phyloP scores from a whole-genome alignment of 2,797 vertebrate genomes.

The Trematomus bernacchii region DNA sequence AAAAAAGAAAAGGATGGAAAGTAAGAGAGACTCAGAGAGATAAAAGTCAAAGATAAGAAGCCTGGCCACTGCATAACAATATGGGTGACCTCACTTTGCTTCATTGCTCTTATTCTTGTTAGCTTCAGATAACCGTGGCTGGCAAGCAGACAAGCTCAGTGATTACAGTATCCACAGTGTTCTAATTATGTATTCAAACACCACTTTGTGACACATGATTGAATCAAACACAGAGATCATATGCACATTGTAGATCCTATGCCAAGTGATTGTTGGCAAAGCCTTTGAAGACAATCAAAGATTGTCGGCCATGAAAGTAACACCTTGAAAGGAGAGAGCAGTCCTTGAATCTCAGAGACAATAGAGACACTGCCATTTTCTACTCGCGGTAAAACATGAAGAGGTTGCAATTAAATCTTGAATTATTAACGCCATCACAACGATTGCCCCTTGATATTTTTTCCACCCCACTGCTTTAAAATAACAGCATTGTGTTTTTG shows the following conservation, averaged over 20 bases:
- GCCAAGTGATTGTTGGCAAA: constrained; percentile 59
- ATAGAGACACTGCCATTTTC: constrained; percentile 42
- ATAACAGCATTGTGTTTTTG: constrained; percentile 18
- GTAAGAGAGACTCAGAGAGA: constrained; percentile 77
- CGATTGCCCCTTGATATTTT: constrained; percentile 48
- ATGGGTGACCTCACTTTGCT: constrained; percentile 79
- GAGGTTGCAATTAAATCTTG: constrained; percentile 61
- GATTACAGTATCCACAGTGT: constrained; percentile 60
- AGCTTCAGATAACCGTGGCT: constrained; percentile 57
- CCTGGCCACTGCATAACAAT: constrained; percentile 82
- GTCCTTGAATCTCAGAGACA: constrained; percentile 60
- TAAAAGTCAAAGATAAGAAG: constrained; percentile 79
- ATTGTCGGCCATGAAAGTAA: constrained; percentile 58
- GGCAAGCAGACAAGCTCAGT: constrained; percentile 42
- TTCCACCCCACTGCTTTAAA: constrained; percentile 41
- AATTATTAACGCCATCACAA: constrained; percentile 63
- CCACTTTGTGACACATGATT: constrained; percentile 62
- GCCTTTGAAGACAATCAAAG: constrained; percentile 74
- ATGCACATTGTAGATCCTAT: constrained; percentile 46
- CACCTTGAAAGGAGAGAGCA: constrained; percentile 58
- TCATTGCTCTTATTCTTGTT: constrained; percentile 72
- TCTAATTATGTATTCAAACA: constrained; percentile 70
- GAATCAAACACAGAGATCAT: constrained; percentile 66
- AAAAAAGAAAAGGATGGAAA: constrained; percentile 60
- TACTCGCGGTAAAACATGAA: constrained; percentile 50